phyloP scores from a whole-genome alignment of 2,888 invertebrate species.

The Leptodirus hochenwartii region DNA sequence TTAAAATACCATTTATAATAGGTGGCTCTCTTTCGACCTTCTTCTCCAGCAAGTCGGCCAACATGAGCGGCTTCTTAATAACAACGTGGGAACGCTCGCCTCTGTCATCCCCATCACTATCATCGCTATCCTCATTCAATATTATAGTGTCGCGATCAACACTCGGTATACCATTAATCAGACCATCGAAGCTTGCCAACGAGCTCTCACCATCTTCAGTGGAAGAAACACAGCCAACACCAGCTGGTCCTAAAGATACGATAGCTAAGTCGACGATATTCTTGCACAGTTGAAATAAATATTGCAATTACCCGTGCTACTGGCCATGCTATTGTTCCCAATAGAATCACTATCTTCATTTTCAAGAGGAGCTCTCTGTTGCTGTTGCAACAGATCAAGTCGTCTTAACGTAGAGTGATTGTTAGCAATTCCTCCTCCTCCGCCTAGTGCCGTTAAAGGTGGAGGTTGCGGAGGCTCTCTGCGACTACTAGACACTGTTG shows the following conservation, averaged over 20 bases:
- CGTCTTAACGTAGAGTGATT: no score
- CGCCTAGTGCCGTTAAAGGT: slow-evolving; percentile 29
- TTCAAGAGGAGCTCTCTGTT: no score
- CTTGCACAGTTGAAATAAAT: slow-evolving; percentile 10
- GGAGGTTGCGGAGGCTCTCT: slow-evolving; percentile 29
- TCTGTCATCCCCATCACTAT: slow-evolving; percentile 32
- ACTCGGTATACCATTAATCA: slow-evolving; percentile 37
- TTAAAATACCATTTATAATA: slow-evolving; percentile 37
- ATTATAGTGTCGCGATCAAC: slow-evolving; percentile 28
- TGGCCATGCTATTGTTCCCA: slow-evolving; percentile 36
- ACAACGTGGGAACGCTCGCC: slow-evolving; percentile 16
- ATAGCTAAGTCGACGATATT: no score
- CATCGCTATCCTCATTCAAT: slow-evolving; percentile 26
- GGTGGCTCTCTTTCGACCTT: slow-evolving; percentile 43
- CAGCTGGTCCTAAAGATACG: no score
- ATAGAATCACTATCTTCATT: slow-evolving; percentile 30
- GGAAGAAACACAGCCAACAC: slow-evolving; percentile 30
- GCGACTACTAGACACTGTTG: slow-evolving; percentile 21
- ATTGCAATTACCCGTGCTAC: slow-evolving; percentile 33
- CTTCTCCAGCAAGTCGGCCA: slow-evolving; percentile 68
- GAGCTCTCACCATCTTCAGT: slow-evolving; percentile 39
- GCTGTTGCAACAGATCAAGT: slow-evolving; percentile 17
- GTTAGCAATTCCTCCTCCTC: no score
- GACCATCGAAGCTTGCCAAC: slow-evolving; percentile 42
- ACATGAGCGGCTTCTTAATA: slow-evolving; percentile 42